Evolutionary conservation across 2,888 invertebrate genomes (phyloP), one percentile per base, ranked within the genome.

Genomic region (Athalia rosae): DNA sequence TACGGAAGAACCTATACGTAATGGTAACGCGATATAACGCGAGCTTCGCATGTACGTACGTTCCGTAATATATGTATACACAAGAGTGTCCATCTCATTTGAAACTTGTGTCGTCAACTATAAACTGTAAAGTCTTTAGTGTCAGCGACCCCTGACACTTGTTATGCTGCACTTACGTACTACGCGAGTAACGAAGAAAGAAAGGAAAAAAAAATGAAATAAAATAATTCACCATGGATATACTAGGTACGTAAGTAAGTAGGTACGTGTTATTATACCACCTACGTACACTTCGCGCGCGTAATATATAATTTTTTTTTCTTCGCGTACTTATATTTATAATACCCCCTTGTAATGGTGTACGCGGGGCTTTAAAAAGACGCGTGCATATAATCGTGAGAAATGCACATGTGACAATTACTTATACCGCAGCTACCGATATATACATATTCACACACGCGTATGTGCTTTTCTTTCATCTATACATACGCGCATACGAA

Each of bases 61-160:
- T n/a, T 4, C 53, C 9, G 53, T 11, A 9, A 53, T 9, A 11
- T 6, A n/a, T n/a, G n/a, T n/a, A n/a, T n/a, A n/a, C n/a, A 53
- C 9, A 11, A 6, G 9, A n/a, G 9, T n/a, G 53, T 53, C 0
- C 53, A 4, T 28, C 28, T 28, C 28, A 28, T 28, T 28, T 28
- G 28, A 28, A 28, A 67, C 43, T n/a, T 53, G 41, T 67, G 53
- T 41, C 28, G 53, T 41, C 28, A 50, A 67, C 67, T n/a, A 67
- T 67, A 61, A 61, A 61, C 28, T 59, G 50, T 62, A 74, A 62
- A 59, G 74, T 48, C 74, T 67, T 28, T 15, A 11, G 76, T 77
- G 76, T 77, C 76, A 77, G 58, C 53, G 76, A 77, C 76, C 76
- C 77, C 61, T 77, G 76, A 77, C 76, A 77, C 76, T 50, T 67